Conservation (phyloP, 2,113 vertebrate genomes). For the Anseranas semipalmata region DNA sequence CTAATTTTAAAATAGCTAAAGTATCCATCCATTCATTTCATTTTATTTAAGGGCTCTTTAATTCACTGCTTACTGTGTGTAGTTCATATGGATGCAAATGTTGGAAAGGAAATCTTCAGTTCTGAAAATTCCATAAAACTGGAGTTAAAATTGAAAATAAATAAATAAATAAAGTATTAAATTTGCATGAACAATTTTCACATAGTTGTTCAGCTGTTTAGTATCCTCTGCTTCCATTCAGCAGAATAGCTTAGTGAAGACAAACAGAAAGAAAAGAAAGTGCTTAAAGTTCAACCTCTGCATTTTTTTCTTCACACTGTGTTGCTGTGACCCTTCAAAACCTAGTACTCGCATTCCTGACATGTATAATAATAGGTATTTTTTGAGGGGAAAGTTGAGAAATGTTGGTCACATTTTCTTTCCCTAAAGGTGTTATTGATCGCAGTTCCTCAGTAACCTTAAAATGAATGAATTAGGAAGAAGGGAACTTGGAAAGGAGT, state of each 20-base stretch:
- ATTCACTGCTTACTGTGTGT: neutral
- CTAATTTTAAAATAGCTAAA: neutral
- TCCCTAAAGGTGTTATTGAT: neutral
- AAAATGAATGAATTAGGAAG: neutral
- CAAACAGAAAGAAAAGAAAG: neutral
- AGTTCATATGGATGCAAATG: neutral
- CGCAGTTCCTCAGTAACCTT: neutral
- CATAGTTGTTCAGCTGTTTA: neutral
- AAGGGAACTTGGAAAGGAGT: neutral
- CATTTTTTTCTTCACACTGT: neutral
- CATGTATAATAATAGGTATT: neutral
- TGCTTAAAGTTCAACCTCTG: fast-evolving
- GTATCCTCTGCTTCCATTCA: neutral
- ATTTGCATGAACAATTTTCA: neutral
- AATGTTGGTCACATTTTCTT: neutral
- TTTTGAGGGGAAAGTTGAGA: neutral
- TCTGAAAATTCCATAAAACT: neutral
- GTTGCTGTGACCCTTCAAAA: neutral
- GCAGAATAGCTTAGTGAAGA: neutral
- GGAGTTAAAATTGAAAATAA: neutral
- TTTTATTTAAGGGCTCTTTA: neutral
- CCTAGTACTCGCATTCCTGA: neutral
- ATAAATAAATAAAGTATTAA: neutral
- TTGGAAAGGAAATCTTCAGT: neutral
- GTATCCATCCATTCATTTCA: neutral